These are phyloP conservation scores for Sebastes schlegelii DNA, from an alignment of 2,113 vertebrate species.

Conservation along the genomic window DNA sequence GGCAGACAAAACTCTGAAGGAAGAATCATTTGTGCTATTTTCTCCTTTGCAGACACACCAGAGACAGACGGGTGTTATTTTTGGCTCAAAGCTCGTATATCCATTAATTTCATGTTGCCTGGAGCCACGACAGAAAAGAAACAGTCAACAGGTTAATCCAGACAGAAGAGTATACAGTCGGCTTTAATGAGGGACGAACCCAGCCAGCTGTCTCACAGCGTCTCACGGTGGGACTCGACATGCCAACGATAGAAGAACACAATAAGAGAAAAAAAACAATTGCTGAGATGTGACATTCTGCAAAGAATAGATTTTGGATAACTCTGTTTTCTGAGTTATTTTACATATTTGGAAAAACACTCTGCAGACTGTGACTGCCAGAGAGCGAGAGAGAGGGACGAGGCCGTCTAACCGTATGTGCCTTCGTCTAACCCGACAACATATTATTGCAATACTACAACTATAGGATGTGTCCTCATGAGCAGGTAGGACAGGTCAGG, in stretches of 20 bases:
- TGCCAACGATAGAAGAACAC: slow-evolving; percentile 14
- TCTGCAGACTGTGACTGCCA: not conserved
- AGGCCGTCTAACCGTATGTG: slow-evolving; percentile 26
- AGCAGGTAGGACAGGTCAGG: no score
- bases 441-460: no score
- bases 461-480: no score
- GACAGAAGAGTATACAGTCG: slow-evolving; percentile 33
- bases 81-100: slow-evolving; percentile 87
- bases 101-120: slow-evolving; percentile 90
- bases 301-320: slow-evolving; percentile 20
- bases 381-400: not conserved
- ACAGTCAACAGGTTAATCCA: slow-evolving; percentile 90
- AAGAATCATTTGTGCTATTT: slow-evolving; percentile 85
- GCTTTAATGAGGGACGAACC: slow-evolving; percentile 34
- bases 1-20: slow-evolving; percentile 85
- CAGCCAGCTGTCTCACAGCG: slow-evolving; percentile 18
- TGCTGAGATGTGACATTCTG: slow-evolving; percentile 33
- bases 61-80: slow-evolving; percentile 87
- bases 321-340: slow-evolving; percentile 42
- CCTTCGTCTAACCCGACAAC: slow-evolving; percentile 3
- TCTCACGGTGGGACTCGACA: slow-evolving; percentile 24
- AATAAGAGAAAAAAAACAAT: not conserved
- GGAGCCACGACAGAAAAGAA: slow-evolving; percentile 81
- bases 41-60: slow-evolving; percentile 85
- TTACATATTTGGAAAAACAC: not conserved